A percentile compares a stretch with the other conserved stretches of the same genome.
Evolutionary conservation across 35 echinoderm and acorn worm species (phyloP).

Genomic region (Strongylocentrotus purpuratus): DNA sequence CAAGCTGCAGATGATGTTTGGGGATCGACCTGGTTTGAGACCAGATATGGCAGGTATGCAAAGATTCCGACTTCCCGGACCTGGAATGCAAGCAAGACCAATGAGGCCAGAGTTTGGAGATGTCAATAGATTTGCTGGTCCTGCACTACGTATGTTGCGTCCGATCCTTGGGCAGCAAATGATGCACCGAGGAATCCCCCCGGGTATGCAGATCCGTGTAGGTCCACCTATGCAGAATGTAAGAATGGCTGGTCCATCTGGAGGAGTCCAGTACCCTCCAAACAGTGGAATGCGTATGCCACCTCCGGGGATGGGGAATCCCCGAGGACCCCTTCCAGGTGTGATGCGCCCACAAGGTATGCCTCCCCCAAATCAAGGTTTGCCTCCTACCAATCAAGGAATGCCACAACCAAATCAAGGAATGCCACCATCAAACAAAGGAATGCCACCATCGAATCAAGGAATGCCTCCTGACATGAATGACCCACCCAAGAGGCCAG

Average conservation of each 20-base stretch:
- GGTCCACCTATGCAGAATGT: conserved; percentile 57
- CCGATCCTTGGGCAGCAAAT: conserved; percentile 71
- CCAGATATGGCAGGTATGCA: conserved; percentile 25
- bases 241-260: conserved; percentile 59
- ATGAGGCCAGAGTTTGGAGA: conserved; percentile 53
- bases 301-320: conserved; percentile 53
- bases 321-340: conserved; percentile 42
- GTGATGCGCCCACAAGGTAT: conserved; percentile 58
- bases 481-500: conserved; percentile 29
- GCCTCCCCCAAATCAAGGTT: conserved; percentile 33
- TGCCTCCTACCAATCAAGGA: conserved; percentile 56
- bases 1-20: not conserved
- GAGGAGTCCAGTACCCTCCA: conserved; percentile 54
- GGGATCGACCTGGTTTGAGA: conserved; percentile 34
- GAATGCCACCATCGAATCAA: conserved; percentile 57
- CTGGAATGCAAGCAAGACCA: conserved; percentile 47
- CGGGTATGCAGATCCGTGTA: conserved; percentile 47
- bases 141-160: conserved; percentile 72
- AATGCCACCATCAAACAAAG: conserved; percentile 4
- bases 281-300: conserved; percentile 60
- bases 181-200: conserved; percentile 70
- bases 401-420: conserved; percentile 57
- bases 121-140: conserved; percentile 66
- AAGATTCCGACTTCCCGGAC: conserved; percentile 18
- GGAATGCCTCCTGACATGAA: conserved; percentile 20